Evolutionary conservation across 64 coral and sea anemone genomes (phyloP), one percentile per base, ranked within the genome.

Genomic region (Stichodactyla mertensii): DNA sequence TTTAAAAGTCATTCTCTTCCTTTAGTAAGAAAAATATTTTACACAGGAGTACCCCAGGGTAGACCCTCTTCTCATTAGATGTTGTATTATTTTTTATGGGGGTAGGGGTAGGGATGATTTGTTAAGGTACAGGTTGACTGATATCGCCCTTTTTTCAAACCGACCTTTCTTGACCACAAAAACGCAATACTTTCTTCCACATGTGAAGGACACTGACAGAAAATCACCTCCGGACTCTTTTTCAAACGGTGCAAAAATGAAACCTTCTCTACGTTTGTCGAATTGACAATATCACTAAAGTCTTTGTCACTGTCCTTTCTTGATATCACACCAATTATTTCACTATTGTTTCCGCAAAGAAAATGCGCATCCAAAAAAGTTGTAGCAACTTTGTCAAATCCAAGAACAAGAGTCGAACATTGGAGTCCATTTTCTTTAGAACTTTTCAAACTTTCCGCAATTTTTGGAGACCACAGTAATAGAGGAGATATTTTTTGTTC

Each of bases 311-410:
- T 55, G 15, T 64, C 45, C 55, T 90, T 87, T 69, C 66, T 64
- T n/a, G 90, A 57, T 52, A 84, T 85, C 52, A 93, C 64, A 45
- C 71, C 66, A 20, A 78, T 91, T 55, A 96, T 51, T 51, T 80
- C 61, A 57, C 88, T 62, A 87, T 66, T 96, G 54, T 81, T 85
- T 20, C 86, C 71, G 78, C 74, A 90, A 57, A 93, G 81, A 51
- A 90, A 80, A 84, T 96, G 94, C 31, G 88, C 94, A 15, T 90
- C 84, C 16, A 96, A 19, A 88, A 96, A 96, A 71, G 85, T 96
- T 54, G 88, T 52, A 9, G 91, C 91, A 86, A 96, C 94, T 93
- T 96, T 88, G 84, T 88, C 94, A 57, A 96, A 27, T 31, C 64
- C 91, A 78, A 96, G 53, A 56, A 90, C 59, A n/a, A 96, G 85